Conservation (phyloP, 2,113 vertebrate species). For the Ploceus nigricollis region DNA sequence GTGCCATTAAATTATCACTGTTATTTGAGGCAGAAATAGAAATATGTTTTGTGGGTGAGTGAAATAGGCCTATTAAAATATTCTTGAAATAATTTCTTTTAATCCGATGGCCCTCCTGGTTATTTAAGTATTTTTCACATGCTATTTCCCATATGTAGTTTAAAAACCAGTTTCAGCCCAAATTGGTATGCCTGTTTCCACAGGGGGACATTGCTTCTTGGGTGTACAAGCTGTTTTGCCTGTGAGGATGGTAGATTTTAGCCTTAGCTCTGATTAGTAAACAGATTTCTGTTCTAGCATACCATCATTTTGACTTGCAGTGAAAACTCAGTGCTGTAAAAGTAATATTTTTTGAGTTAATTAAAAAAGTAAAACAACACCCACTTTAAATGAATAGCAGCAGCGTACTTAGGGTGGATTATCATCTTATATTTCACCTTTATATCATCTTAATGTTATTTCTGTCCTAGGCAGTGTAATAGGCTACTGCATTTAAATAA, state of each 20-base stretch:
- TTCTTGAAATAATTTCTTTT: neutral
- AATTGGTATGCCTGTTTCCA: neutral
- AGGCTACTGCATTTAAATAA: neutral
- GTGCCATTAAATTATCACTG: neutral
- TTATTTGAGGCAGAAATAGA: neutral
- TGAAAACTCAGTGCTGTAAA: neutral
- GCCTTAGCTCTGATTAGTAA: neutral
- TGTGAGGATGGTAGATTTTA: neutral
- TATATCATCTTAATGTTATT: conserved; percentile 31
- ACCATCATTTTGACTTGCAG: neutral
- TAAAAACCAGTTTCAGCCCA: neutral
- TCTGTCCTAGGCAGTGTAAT: conserved; percentile 1
- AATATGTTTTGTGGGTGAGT: neutral
- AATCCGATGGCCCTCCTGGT: neutral
- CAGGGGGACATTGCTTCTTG: neutral
- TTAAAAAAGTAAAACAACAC: conserved; percentile 29
- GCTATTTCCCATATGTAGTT: neutral
- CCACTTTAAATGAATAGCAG: conserved; percentile 3
- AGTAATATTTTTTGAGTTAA: neutral
- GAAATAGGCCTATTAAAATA: neutral
- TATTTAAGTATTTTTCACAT: neutral
- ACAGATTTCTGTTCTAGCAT: neutral
- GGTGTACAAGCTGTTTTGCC: neutral
- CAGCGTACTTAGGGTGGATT: conserved; percentile 13
- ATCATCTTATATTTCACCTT: conserved; percentile 13